Evolutionary conservation across 2,888 invertebrate species (phyloP).

Genomic region (Erpobdella octoculata): DNA sequence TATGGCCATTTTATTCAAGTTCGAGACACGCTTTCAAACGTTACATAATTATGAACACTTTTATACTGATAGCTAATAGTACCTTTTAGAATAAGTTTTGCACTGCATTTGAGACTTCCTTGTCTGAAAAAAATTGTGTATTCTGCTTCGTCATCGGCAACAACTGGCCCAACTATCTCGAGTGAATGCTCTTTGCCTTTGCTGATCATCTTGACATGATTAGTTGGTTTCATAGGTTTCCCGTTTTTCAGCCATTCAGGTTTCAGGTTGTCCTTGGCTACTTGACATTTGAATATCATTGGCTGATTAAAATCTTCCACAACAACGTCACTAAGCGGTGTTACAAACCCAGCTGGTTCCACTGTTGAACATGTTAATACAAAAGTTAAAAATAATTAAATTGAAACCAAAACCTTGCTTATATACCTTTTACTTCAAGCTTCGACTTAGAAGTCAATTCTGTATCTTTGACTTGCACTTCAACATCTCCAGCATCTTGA

Average conservation of each 20-base stretch:
- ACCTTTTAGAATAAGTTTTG: constrained; percentile 46
- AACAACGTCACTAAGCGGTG: constrained; percentile 45
- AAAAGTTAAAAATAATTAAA: too few relatives aligned
- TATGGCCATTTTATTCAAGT: too few relatives aligned
- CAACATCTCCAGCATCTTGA: too few relatives aligned
- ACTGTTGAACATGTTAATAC: constrained; percentile 24
- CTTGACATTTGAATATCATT: constrained; percentile 64
- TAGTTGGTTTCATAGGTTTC: constrained; percentile 31
- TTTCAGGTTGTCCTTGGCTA: constrained; percentile 69
- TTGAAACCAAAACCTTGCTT: too few relatives aligned
- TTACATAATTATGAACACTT: too few relatives aligned
- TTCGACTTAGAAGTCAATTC: too few relatives aligned
- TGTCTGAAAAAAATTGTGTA: constrained; percentile 39
- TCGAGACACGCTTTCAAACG: too few relatives aligned
- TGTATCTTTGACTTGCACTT: too few relatives aligned
- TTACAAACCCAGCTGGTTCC: constrained; percentile 44
- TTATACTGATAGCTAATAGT: too few relatives aligned
- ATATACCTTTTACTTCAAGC: too few relatives aligned
- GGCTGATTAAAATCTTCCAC: constrained; percentile 42
- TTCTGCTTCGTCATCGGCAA: constrained; percentile 55
- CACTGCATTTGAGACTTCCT: constrained; percentile 43
- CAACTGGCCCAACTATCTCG: constrained; percentile 70
- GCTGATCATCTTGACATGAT: constrained; percentile 34
- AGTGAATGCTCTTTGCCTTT: constrained; percentile 61
- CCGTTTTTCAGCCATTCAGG: constrained; percentile 63